Conservation (phyloP, 2,888 invertebrate species). For the Erebia epiphron region DNA sequence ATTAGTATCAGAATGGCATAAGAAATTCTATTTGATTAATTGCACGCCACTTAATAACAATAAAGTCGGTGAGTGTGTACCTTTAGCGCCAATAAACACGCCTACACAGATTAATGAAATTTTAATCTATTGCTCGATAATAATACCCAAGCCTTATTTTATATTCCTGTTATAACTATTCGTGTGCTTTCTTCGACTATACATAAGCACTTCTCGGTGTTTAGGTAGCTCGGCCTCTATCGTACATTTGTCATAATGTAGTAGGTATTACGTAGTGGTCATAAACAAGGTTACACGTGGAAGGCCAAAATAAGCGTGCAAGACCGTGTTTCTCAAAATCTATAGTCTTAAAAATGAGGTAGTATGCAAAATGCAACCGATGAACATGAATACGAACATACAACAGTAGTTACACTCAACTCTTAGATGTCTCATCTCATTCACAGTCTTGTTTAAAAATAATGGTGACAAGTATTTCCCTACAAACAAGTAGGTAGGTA, state of each 20-base stretch:
- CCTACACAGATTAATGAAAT: constrained; percentile 32
- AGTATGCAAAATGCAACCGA: no score
- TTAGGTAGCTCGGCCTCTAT: neutral
- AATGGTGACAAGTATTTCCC: no score
- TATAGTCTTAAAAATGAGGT: no score
- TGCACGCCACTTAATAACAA: constrained; percentile 13
- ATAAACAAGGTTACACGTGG: no score
- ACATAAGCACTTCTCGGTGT: neutral
- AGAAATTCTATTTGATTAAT: constrained; percentile 36
- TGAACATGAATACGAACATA: no score
- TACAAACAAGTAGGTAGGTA: no score
- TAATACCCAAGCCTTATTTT: neutral
- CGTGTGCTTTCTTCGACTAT: neutral
- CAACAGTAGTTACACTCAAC: no score
- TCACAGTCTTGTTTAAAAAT: no score
- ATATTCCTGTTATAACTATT: constrained; percentile 1
- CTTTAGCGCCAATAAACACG: constrained; percentile 13
- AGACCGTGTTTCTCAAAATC: no score
- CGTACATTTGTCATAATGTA: neutral
- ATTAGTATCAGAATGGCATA: constrained; percentile 3
- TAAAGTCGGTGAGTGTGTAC: constrained; percentile 11
- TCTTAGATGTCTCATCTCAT: no score
- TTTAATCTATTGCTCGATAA: constrained; percentile 22
- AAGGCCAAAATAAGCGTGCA: no score
- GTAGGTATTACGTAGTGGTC: neutral